A percentile compares a stretch with the other conserved stretches of the same genome.
These are phyloP conservation scores for Sardina pilchardus DNA, from an alignment of 2,113 vertebrate species.

Conservation along the genomic window DNA sequence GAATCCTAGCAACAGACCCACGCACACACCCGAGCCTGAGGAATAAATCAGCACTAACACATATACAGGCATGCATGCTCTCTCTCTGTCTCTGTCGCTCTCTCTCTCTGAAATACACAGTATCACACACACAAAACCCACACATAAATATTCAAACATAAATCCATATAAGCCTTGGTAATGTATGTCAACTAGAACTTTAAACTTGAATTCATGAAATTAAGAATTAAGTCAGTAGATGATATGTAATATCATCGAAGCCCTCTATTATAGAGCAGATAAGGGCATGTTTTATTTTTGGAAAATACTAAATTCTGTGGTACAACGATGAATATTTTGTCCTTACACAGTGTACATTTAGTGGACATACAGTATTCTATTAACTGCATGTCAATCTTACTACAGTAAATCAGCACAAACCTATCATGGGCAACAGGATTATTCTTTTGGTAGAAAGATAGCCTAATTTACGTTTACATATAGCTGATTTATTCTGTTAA, in stretches of 20 bases:
- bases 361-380: background rate
- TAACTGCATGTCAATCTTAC: background rate
- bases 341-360: background rate
- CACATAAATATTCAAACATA: background rate
- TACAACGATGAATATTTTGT: background rate
- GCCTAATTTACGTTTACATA: background rate
- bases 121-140: background rate
- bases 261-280: background rate
- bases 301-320: background rate
- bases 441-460: background rate
- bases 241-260: background rate
- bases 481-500: background rate
- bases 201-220: too few species aligned
- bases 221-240: background rate
- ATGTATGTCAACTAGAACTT: background rate
- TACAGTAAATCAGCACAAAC: background rate
- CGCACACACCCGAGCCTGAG: background rate
- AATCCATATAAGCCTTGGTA: background rate
- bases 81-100: background rate
- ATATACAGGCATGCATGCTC: background rate
- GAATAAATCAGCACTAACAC: background rate
- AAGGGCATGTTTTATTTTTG: background rate
- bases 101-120: background rate
- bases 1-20: conserved; percentile 11
- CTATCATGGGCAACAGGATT: background rate